Evolutionary conservation across 2,888 invertebrate genomes (phyloP), one percentile per base, ranked within the genome.

Genomic region (Tenthredo scrophulariae): DNA sequence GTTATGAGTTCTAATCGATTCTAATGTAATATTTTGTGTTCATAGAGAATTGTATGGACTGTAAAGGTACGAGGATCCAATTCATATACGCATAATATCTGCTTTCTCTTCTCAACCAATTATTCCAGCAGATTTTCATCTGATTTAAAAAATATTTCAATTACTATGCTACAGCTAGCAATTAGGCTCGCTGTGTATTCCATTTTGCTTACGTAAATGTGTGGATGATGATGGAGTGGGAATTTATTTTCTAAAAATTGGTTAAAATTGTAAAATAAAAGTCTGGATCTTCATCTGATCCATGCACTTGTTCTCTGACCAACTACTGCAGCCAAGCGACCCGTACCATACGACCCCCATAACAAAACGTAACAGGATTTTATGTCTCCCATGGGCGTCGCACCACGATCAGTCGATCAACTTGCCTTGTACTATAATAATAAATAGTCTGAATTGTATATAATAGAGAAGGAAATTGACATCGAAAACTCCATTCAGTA

Each of bases 321-420:
- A 74, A 46, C 58, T 58, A 43, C 62, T 15, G 33, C 22, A 22
- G 37, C 54, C 58, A 15, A 26, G 82, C 54, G 37, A 33, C 26
- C 46, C 37, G 37, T 37, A 37, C 37, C 37, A 37, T 37, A 18
- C 26, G 37, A 46, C 43, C 67, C 74, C 79, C 54, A 80, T 70
- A 70, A 80, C 72, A 37, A 85, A 82, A 70, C 70, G 85, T 85
- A 85, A 85, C 85, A 85, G 85, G 85, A 85, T 85, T 85, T 85
- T 46, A 58, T 6, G 74, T 54, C 43, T 72, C 80, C 80, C 85
- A 85, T 85, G 50, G 70, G 85, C 85, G 85, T 85, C 43, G 85
- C 80, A 80, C 1, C 29, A 46, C 29, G 18, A 18, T 7, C 26
- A 29, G 29, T 26, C 9, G 26, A n/a, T 74, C 13, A 26, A 74